phyloP scores from a whole-genome alignment of 2,113 vertebrate genomes.

The Formicarius rufipectus region DNA sequence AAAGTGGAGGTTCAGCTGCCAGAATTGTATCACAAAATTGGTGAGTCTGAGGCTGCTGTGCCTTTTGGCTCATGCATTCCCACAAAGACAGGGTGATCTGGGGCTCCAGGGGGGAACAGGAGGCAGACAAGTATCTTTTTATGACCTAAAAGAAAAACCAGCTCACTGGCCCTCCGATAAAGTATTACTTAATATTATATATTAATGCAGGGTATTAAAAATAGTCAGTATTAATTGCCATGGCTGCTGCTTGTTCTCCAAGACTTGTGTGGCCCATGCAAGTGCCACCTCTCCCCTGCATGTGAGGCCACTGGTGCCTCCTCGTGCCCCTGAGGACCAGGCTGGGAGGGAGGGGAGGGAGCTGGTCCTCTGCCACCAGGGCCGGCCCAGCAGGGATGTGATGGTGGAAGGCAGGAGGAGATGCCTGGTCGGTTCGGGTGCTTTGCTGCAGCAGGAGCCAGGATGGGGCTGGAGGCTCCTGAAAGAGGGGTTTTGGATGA shows the following conservation, averaged over 20 bases:
- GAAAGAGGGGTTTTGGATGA: neutral
- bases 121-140: rapidly evolving
- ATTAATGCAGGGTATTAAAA: neutral
- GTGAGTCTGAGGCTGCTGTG: slow-evolving; percentile 59
- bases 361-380: neutral
- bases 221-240: neutral
- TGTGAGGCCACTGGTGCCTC: neutral
- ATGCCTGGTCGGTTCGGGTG: neutral
- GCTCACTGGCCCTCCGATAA: neutral
- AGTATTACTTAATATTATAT: too few species aligned
- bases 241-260: neutral
- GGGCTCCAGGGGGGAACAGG: neutral
- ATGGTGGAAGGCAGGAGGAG: neutral
- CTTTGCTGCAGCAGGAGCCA: neutral
- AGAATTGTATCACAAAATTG: slow-evolving; percentile 97
- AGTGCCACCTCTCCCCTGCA: neutral
- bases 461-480: neutral
- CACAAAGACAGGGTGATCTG: neutral
- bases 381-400: neutral
- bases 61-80: rapidly evolving
- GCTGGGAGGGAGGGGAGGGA: neutral
- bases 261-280: rapidly evolving
- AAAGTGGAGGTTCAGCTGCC: slow-evolving; percentile 98
- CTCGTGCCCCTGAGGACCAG: neutral
- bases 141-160: neutral